phyloP scores from a whole-genome alignment of 2,888 invertebrate species.

The Micoletzkya japonica region DNA sequence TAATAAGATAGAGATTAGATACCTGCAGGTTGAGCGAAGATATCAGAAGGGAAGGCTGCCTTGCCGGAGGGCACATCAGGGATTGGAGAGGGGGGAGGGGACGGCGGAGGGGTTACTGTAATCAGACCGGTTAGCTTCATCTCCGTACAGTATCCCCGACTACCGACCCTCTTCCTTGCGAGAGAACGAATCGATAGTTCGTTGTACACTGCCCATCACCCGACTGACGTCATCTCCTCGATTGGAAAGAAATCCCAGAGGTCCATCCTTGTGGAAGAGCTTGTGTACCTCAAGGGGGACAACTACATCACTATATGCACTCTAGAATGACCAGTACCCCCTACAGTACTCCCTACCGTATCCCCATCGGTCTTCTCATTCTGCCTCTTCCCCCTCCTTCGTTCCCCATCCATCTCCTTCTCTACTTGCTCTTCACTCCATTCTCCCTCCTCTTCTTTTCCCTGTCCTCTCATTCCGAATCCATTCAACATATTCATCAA shows the following conservation, averaged over 20 bases:
- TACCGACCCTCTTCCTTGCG: conserved; percentile 10
- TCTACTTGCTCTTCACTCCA: not conserved
- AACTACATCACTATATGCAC: too few species aligned
- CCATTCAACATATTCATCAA: conserved; percentile 4
- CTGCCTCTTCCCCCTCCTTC: not conserved
- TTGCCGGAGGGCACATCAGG: not conserved
- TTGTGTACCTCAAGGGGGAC: too few species aligned
- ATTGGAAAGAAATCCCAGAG: too few species aligned
- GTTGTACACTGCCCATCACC: conserved; percentile 7
- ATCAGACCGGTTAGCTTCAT: not conserved
- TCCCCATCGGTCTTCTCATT: too few species aligned
- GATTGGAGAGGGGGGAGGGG: conserved; percentile 5
- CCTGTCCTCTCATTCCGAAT: conserved; percentile 23
- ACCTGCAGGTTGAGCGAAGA: not conserved
- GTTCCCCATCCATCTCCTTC: not conserved
- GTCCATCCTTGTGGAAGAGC: too few species aligned
- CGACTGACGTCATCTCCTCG: not conserved
- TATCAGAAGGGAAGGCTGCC: not conserved
- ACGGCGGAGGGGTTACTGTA: not conserved
- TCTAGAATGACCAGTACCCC: too few species aligned
- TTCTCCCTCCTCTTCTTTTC: not conserved
- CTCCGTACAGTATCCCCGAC: not conserved
- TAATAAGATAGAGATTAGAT: too few species aligned
- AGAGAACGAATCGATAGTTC: not conserved
- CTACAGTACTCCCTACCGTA: too few species aligned